Evolutionary conservation across 1,140 invertebrate genomes (phyloP).

Genomic region (Asbolus verrucosus): DNA sequence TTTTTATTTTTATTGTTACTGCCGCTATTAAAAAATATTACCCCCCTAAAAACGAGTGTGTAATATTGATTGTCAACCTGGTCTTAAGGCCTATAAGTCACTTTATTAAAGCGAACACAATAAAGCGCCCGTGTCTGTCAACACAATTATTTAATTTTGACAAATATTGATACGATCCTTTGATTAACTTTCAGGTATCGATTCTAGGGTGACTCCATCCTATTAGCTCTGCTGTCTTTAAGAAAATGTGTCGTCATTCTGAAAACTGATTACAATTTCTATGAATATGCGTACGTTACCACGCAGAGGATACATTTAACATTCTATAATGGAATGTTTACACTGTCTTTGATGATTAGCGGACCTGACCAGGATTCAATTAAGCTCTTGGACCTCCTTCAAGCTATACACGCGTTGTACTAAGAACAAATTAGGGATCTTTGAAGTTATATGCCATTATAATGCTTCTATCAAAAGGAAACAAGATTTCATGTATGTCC

Average conservation of each 20-base stretch:
- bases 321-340: constrained; percentile 13
- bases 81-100: constrained; percentile 18
- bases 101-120: constrained; percentile 42
- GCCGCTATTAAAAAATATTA: constrained; percentile 26
- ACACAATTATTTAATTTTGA: constrained; percentile 41
- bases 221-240: background rate
- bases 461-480: constrained; percentile 39
- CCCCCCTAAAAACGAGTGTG: constrained; percentile 7
- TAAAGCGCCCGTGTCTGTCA: constrained; percentile 33
- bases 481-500: background rate
- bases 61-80: constrained; percentile 33
- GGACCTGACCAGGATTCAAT: constrained; percentile 28
- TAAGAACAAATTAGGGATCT: constrained; percentile 39
- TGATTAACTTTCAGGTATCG: constrained; percentile 40
- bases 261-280: background rate
- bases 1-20: constrained; percentile 8
- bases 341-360: constrained; percentile 24
- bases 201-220: too few species aligned
- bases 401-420: constrained; percentile 15
- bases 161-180: constrained; percentile 42
- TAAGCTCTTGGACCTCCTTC: constrained; percentile 27
- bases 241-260: too few species aligned
- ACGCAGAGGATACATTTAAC: constrained; percentile 5
- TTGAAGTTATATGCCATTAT: constrained; percentile 27
- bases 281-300: background rate